Evolutionary conservation across 2,797 vertebrate genomes (phyloP).

Genomic region (Schizothorax lantsangensis): DNA sequence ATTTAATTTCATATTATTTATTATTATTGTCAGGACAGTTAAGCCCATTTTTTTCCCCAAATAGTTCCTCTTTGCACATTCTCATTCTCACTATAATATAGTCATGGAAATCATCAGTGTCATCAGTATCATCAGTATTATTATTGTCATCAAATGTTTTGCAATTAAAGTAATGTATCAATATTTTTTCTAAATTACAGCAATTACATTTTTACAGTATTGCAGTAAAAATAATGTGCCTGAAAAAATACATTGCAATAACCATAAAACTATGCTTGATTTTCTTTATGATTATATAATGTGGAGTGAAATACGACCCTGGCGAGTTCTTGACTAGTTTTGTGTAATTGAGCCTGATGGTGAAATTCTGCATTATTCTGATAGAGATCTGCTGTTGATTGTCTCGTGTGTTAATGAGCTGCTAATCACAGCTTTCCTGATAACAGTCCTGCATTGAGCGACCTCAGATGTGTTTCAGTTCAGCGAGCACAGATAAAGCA

Average conservation of each 20-base stretch:
- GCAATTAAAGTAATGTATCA: not conserved
- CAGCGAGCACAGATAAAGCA: not conserved
- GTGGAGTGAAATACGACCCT: not conserved
- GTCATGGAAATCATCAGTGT: not conserved
- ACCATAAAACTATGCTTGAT: not conserved
- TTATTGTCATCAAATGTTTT: not conserved
- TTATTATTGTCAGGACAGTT: not conserved
- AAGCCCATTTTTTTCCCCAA: not conserved
- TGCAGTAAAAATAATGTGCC: not conserved
- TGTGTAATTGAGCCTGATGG: not conserved
- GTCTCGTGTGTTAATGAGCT: constrained; percentile 5
- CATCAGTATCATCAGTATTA: no score
- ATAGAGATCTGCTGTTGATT: constrained; percentile 7
- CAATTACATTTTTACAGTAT: not conserved
- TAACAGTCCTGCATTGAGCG: not conserved
- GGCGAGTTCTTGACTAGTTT: not conserved
- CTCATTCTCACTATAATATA: not conserved
- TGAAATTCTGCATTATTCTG: constrained; percentile 2
- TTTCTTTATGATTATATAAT: not conserved
- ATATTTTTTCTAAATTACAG: not conserved
- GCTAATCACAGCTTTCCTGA: constrained; percentile 25
- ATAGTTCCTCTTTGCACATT: not conserved
- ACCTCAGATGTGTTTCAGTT: not conserved
- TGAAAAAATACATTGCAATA: not conserved
- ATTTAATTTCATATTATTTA: not conserved